Conservation (phyloP, 2,113 vertebrate species). For the Chaetorhynchus papuensis region DNA sequence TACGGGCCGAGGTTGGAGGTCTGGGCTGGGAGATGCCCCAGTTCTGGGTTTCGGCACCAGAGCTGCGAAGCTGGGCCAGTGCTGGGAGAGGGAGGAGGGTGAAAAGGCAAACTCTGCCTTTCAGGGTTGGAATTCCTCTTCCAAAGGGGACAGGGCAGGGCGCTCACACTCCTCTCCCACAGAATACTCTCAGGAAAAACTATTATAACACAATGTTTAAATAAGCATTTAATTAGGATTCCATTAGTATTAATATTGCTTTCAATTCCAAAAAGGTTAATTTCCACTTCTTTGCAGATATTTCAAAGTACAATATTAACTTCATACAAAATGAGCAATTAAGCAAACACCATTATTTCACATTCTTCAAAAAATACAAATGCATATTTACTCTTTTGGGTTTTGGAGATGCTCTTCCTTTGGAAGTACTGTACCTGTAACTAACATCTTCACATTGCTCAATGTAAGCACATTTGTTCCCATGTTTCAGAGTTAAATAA, state of each 20-base stretch:
- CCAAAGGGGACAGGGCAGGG: background rate
- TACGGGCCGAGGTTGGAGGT: rapidly evolving
- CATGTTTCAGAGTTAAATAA: constrained; percentile 75
- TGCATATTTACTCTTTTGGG: constrained; percentile 84
- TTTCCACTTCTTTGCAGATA: constrained; percentile 81
- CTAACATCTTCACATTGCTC: constrained; percentile 79
- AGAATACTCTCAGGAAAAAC: constrained; percentile 22
- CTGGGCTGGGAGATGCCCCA: background rate
- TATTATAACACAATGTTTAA: constrained; percentile 70
- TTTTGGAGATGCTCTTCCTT: constrained; percentile 87
- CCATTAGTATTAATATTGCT: constrained; percentile 97
- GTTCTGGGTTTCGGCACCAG: background rate
- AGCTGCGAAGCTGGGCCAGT: too few relatives aligned
- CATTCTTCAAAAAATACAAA: constrained; percentile 97
- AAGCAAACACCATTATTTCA: constrained; percentile 90
- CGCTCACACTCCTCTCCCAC: background rate
- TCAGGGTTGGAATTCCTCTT: background rate
- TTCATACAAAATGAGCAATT: constrained; percentile 95
- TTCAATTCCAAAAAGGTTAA: constrained; percentile 91
- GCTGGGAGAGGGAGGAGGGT: background rate
- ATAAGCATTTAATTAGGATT: constrained; percentile 87
- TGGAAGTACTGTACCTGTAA: constrained; percentile 89
- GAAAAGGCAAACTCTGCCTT: background rate
- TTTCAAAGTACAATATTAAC: constrained; percentile 91
- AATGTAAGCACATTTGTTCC: constrained; percentile 78